These are phyloP conservation scores for Euleptes europaea DNA, from an alignment of 2,113 vertebrate genomes.

Conservation along the genomic window DNA sequence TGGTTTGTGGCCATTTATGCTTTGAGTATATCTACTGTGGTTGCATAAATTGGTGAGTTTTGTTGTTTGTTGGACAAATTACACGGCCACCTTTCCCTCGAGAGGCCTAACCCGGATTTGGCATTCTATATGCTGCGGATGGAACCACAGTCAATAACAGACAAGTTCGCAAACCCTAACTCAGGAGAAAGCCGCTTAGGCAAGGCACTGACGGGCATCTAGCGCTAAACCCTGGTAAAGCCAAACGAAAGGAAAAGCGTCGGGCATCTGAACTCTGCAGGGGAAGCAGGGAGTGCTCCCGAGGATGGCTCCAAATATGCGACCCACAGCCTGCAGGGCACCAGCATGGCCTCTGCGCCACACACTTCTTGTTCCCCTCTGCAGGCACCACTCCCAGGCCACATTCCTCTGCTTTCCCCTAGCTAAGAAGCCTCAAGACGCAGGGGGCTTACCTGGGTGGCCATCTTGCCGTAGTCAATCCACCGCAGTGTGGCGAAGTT, in stretches of 20 bases:
- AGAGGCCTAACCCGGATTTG: background rate
- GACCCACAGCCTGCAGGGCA: background rate
- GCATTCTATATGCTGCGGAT: background rate
- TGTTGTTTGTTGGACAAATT: no score
- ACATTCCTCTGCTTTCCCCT: accelerated
- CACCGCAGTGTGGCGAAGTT: constrained; percentile 96
- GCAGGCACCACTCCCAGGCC: no score
- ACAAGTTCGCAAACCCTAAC: background rate
- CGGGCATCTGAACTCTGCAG: background rate
- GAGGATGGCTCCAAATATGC: background rate
- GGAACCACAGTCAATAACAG: background rate
- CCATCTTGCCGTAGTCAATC: constrained; percentile 98
- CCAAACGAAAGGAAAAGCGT: background rate
- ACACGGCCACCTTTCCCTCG: background rate
- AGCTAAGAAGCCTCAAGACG: background rate
- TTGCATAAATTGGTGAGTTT: no score
- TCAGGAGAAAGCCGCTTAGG: background rate
- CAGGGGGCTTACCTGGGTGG: constrained; percentile 82
- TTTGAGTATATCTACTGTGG: no score
- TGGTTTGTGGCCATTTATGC: no score
- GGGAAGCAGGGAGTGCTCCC: background rate
- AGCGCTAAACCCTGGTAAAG: background rate
- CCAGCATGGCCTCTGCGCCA: background rate
- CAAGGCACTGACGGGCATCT: background rate
- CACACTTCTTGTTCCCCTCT: background rate